Conservation (phyloP, 1,140 invertebrate genomes). For the Reticulitermes speratus region DNA sequence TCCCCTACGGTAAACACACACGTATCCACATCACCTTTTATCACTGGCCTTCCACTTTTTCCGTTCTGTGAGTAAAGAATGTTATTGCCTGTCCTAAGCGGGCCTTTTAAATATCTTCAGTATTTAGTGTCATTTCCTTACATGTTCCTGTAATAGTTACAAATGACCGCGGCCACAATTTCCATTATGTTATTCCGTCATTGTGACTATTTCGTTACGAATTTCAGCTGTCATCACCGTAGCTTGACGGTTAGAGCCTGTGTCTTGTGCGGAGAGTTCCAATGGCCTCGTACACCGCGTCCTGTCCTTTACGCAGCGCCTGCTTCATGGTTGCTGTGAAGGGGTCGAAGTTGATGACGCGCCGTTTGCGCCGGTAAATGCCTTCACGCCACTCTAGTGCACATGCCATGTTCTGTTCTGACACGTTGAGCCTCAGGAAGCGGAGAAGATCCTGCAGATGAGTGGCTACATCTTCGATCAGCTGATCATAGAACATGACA, state of each 20-base stretch:
- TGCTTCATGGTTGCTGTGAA: slow-evolving; percentile 23
- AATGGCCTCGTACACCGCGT: slow-evolving; percentile 20
- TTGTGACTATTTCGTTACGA: neutral
- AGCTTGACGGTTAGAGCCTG: neutral
- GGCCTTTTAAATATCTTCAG: no score
- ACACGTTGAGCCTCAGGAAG: slow-evolving; percentile 59
- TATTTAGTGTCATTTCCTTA: no score
- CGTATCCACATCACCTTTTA: no score
- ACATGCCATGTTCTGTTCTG: slow-evolving; percentile 40
- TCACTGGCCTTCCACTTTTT: no score
- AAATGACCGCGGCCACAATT: no score
- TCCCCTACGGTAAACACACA: no score
- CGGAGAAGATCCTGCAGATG: slow-evolving; percentile 58
- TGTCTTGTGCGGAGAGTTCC: neutral
- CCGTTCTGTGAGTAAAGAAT: no score
- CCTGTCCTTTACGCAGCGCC: slow-evolving; percentile 1
- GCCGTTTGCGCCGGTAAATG: slow-evolving; percentile 38
- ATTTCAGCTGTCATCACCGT: neutral
- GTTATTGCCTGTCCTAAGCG: no score
- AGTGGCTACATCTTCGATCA: slow-evolving; percentile 60
- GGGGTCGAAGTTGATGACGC: slow-evolving; percentile 22
- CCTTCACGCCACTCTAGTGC: slow-evolving; percentile 40
- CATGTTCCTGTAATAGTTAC: no score
- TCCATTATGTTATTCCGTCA: neutral
- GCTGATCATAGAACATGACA: slow-evolving; percentile 68